Evolutionary conservation across 2,888 invertebrate genomes (phyloP), one percentile per base, ranked within the genome.

Genomic region (Lycophotia porphyrea): DNA sequence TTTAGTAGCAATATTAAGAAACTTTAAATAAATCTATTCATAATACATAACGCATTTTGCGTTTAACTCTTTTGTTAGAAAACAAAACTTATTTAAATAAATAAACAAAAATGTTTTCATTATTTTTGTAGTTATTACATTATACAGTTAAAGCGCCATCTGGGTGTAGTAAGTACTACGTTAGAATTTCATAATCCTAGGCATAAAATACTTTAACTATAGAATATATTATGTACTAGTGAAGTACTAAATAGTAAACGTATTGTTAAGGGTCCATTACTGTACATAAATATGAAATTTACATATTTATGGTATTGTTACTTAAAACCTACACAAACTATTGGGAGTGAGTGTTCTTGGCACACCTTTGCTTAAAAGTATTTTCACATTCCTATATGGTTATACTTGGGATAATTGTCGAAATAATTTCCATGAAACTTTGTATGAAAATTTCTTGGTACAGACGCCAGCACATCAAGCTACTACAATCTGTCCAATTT

Each of bases 111-210:
- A 34, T n/a, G 11, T 60, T 49, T 60, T 49, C 9, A 65, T 49
- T 15, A 18, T 31, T 31, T 52, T 34, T 44, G 31, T n/a, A 47
- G 39, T 27, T 18, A 39, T 31, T 9, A 36, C 34, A 70, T 49
- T 60, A 27, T 34, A 18, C 52, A 64, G 36, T 66, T 69, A 11
- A 71, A 61, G 42, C 44, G 27, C 58, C 36, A 67, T 70, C 78
- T 63, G 78, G 44, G 52, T 66, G 65, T 52, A 58, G 65, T 82
- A 74, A 60, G 60, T 31, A 58, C 58, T 55, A 52, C 68, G 72
- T 81, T 68, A 60, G 47, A 31, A 55, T 82, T 79, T 75, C 71
- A 79, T 61, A 71, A 83, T 65, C 24, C 36, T n/a, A n/a, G 34
- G 34, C 68, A 49, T 65, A 64, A 72, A 39, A 60, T 71, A 71